phyloP scores from a whole-genome alignment of 2,888 invertebrate species.

The Xestia c-nigrum region DNA sequence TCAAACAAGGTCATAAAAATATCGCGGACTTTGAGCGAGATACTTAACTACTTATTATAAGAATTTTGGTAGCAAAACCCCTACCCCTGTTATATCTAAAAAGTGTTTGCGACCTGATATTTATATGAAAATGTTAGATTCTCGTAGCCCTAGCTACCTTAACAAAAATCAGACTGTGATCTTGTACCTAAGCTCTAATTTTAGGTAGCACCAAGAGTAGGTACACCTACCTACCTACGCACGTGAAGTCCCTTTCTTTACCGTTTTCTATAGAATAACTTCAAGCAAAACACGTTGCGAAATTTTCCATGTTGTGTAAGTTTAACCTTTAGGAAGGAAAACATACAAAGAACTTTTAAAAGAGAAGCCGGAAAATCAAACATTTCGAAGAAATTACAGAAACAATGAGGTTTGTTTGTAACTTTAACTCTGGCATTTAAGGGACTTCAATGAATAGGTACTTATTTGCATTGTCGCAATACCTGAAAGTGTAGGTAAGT shows the following conservation, averaged over 20 bases:
- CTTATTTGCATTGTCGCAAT: not conserved
- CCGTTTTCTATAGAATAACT: conserved; percentile 1
- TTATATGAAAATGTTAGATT: not conserved
- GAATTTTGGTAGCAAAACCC: not conserved
- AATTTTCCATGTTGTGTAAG: conserved; percentile 25
- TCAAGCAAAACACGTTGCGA: not conserved
- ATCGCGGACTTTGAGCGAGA: not conserved
- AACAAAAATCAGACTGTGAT: not conserved
- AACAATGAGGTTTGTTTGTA: conserved; percentile 42
- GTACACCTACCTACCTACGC: not conserved
- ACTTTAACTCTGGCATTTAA: conserved; percentile 1
- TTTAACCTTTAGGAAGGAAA: conserved; percentile 25
- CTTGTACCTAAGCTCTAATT: not conserved
- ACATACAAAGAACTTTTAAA: conserved; percentile 28
- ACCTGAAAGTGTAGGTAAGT: not conserved
- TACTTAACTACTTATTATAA: not conserved
- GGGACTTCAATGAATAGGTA: not conserved
- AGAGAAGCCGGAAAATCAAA: conserved; percentile 33
- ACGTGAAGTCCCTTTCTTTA: not conserved
- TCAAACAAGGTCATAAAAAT: not conserved
- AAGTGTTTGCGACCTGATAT: not conserved
- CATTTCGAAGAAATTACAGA: conserved; percentile 24
- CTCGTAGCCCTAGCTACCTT: not conserved
- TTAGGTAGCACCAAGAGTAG: not conserved
- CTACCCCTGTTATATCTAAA: too few relatives aligned